phyloP scores from a whole-genome alignment of 2,888 invertebrate species.

The Drosophila atripex region DNA sequence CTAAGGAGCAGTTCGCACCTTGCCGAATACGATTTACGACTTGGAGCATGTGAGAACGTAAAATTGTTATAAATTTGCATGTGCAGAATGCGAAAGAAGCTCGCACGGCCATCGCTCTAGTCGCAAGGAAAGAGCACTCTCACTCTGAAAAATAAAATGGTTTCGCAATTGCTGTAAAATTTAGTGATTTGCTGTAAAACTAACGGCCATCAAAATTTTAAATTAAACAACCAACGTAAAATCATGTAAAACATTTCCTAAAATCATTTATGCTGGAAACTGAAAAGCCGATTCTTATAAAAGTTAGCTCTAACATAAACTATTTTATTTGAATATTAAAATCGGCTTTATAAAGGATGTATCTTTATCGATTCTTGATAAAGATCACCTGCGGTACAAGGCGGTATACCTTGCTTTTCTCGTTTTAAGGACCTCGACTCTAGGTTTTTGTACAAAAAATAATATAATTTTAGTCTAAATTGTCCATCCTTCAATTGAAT shows the following conservation, averaged over 20 bases:
- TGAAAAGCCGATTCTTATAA: background rate
- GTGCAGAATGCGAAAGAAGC: conserved; percentile 46
- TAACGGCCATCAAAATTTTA: conserved; percentile 21
- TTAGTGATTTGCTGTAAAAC: conserved; percentile 37
- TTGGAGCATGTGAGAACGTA: conserved; percentile 74
- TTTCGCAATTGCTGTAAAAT: conserved; percentile 22
- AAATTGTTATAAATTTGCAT: conserved; percentile 78
- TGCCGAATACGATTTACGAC: conserved; percentile 71
- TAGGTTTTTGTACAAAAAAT: too few species aligned
- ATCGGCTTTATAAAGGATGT: too few species aligned
- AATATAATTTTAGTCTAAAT: too few species aligned
- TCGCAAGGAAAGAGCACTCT: conserved; percentile 5
- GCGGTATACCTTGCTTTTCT: too few species aligned
- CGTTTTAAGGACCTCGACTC: too few species aligned
- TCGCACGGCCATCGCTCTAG: conserved; percentile 2
- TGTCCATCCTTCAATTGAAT: too few species aligned
- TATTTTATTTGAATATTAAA: too few species aligned
- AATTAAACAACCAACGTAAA: background rate
- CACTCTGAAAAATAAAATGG: conserved; percentile 26
- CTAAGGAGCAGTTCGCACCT: conserved; percentile 68
- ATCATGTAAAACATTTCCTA: conserved; percentile 6
- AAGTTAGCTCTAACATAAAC: background rate
- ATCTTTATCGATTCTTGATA: too few species aligned
- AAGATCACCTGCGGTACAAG: too few species aligned
- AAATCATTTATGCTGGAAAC: background rate